A percentile compares a stretch with the other conserved stretches of the same genome.
Evolutionary conservation across 2,113 vertebrate species (phyloP).

Genomic region (Pachycephala philippinensis): DNA sequence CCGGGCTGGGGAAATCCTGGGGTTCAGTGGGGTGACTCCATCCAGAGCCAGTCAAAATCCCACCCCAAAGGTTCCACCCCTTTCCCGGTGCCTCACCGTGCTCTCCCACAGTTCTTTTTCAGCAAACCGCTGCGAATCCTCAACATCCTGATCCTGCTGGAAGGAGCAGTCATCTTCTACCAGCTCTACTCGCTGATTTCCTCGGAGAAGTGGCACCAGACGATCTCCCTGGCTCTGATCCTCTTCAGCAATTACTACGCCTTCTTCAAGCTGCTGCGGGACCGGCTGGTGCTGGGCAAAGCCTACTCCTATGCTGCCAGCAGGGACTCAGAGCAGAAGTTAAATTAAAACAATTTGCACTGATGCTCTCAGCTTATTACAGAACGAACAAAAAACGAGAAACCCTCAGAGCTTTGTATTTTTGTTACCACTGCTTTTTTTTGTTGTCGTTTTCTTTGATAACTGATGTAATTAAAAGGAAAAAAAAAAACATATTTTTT

Average conservation of each 20-base stretch:
- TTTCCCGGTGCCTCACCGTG: fast-evolving
- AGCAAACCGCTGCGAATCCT: conserved; percentile 96
- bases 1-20: fast-evolving
- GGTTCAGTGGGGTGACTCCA: neutral
- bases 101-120: conserved; percentile 90
- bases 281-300: conserved; percentile 95
- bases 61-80: fast-evolving
- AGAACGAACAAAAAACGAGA: neutral
- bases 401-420: conserved; percentile 88
- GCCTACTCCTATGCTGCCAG: conserved; percentile 87
- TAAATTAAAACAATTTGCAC: conserved; percentile 75
- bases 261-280: conserved; percentile 96
- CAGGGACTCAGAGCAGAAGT: conserved; percentile 87
- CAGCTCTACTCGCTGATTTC: conserved; percentile 94
- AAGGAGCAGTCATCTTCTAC: conserved; percentile 95
- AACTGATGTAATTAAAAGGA: conserved; percentile 88
- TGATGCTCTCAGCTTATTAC: conserved; percentile 17
- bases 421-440: conserved; percentile 91
- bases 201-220: conserved; percentile 98
- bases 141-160: conserved; percentile 94
- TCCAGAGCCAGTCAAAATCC: neutral
- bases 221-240: conserved; percentile 93
- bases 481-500: conserved; percentile 87
- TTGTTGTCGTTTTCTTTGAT: conserved; percentile 73
- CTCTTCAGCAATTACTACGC: conserved; percentile 99